phyloP scores from a whole-genome alignment of 2,797 vertebrate genomes.

The Microctenopoma lineatum region DNA sequence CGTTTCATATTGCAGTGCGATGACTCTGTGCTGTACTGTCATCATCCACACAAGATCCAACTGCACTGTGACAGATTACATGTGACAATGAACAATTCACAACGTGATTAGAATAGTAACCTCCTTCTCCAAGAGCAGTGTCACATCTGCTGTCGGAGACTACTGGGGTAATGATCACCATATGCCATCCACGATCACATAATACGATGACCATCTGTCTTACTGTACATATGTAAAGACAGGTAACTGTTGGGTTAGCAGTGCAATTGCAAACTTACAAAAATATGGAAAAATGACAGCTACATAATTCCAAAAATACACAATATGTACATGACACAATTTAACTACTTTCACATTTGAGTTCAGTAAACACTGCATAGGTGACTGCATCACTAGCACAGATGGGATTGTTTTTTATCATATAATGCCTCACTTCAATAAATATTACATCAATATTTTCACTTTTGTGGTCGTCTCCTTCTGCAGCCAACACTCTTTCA shows the following conservation, averaged over 20 bases:
- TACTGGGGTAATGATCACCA: conserved; percentile 36
- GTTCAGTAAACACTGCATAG: conserved; percentile 82
- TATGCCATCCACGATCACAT: conserved; percentile 34
- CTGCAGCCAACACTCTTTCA: conserved; percentile 22
- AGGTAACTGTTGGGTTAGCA: conserved; percentile 47
- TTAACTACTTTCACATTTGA: conserved; percentile 76
- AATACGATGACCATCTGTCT: conserved; percentile 21
- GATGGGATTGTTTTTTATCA: conserved; percentile 64
- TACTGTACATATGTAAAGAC: conserved; percentile 52
- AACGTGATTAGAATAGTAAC: conserved; percentile 61
- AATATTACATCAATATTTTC: conserved; percentile 76
- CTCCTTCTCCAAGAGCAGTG: conserved; percentile 33
- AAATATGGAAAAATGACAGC: conserved; percentile 62
- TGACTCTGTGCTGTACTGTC: conserved; percentile 43
- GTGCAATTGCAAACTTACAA: conserved; percentile 66
- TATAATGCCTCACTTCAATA: conserved; percentile 76
- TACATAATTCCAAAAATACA: conserved; percentile 68
- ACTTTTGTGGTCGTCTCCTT: conserved; percentile 52
- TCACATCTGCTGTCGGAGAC: conserved; percentile 35
- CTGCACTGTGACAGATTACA: conserved; percentile 50
- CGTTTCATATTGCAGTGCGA: conserved; percentile 42
- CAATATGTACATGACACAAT: conserved; percentile 74
- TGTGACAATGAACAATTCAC: conserved; percentile 61
- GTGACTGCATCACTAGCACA: conserved; percentile 77
- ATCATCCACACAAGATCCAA: conserved; percentile 45